Conservation (phyloP, 2,797 vertebrate genomes). For the Propithecus deckenii region DNA sequence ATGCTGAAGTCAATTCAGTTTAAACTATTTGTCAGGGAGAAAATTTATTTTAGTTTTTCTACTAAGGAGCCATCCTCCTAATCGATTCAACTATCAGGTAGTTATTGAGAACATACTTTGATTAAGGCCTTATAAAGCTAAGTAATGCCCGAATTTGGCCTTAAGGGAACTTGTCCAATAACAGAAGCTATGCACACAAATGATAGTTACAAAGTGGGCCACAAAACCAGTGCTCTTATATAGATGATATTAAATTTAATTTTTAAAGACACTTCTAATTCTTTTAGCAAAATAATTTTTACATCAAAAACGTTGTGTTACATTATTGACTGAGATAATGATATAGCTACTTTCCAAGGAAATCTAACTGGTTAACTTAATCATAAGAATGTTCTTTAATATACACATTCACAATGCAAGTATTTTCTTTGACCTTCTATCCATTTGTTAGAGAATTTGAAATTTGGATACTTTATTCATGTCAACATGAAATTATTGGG, state of each 20-base stretch:
- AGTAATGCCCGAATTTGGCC: conserved; percentile 4
- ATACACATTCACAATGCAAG: neutral
- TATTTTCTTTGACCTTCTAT: neutral
- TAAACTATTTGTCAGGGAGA: neutral
- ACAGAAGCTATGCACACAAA: neutral
- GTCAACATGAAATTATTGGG: neutral
- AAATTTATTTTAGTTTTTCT: conserved; percentile 41
- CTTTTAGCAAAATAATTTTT: neutral
- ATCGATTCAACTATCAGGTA: neutral
- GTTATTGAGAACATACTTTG: neutral
- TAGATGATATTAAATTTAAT: neutral
- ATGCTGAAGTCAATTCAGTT: neutral
- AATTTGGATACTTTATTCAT: conserved; percentile 12
- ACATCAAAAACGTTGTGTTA: neutral
- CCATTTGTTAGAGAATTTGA: conserved; percentile 3
- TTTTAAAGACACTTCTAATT: neutral
- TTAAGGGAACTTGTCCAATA: neutral
- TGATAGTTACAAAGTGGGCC: neutral
- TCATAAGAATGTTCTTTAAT: conserved; percentile 12
- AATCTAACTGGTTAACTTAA: conserved; percentile 16
- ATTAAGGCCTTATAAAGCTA: neutral
- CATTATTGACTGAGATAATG: neutral
- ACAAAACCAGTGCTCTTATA: neutral
- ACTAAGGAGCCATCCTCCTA: neutral
- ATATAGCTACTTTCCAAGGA: conserved; percentile 5